Evolutionary conservation across 2,888 invertebrate genomes (phyloP), one percentile per base, ranked within the genome.

Genomic region (Allygus modestus): DNA sequence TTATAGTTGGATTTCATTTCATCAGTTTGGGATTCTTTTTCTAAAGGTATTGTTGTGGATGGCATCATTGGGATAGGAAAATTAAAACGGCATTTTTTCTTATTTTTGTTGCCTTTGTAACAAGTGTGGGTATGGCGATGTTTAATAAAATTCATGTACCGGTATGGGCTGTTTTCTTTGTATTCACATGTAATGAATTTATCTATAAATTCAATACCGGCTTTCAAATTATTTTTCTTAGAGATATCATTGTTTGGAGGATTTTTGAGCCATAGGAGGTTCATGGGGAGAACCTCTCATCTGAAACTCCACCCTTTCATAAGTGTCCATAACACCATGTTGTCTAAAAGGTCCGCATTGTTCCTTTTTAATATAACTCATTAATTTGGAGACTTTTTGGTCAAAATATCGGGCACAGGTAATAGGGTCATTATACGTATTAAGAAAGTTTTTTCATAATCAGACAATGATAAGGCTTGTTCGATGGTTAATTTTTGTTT

Each of bases 401-500:
- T 54, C 20, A 23, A 54, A 54, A 54, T 54, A 54, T 23, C 54
- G 20, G 15, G 54, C 54, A 54, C 54, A 54, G 4, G 54, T 54
- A 23, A 54, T 54, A 2, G 54, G 54, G 11, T 54, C 54, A 23
- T 71, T 71, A n/a, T n/a, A 71, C 71, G 71, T 17, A 71, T 71
- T 71, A 71, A 71, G 2, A 71, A 7, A 9, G 71, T 71, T 71
- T 71, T 71, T n/a, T 71, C 71, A 28, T 71, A 71, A 71, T 71
- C 71, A 28, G 71, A 31, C n/a, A 71, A 31, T 31, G 41, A 31
- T 31, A 71, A 20, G 23, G 71, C 71, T 71, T 71, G 33, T 71
- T 71, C 71, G 5, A 71, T 31, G 20, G 71, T 71, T 41, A 71
- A 37, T 71, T 1, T 71, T 26, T 71, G 31, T n/a, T 20, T 20